Percentiles rank a stretch among this genome's conserved stretches.
Evolutionary conservation across 2,113 vertebrate genomes (phyloP).

Genomic region (Riparia riparia): DNA sequence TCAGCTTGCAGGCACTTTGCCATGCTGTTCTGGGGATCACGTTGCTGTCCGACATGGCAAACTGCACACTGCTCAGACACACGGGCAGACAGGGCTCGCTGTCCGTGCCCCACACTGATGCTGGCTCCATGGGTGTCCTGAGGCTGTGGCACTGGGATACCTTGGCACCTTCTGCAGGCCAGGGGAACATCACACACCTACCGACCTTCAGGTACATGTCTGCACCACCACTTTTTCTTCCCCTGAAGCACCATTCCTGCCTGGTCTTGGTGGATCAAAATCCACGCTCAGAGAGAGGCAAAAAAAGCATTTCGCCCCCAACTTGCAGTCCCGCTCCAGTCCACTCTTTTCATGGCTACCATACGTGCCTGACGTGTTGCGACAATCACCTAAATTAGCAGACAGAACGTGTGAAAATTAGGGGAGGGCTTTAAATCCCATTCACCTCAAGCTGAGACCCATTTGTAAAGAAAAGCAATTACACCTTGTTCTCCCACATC

Average conservation of each 20-base stretch:
- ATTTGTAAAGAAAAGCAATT: neutral
- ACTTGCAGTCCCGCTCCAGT: neutral
- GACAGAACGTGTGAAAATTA: neutral
- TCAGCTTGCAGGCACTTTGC: neutral
- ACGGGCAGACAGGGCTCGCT: neutral
- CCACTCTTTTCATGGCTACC: neutral
- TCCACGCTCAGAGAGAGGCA: neutral
- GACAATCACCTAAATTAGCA: neutral
- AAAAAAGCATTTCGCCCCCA: neutral
- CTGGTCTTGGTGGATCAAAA: neutral
- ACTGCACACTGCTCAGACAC: neutral
- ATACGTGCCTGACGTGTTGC: neutral
- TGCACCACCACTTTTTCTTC: neutral
- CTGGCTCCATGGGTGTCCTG: accelerated
- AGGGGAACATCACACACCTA: accelerated
- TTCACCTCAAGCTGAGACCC: neutral
- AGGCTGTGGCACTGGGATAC: neutral
- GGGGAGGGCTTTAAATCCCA: neutral
- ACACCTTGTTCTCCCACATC: neutral
- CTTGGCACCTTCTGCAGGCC: accelerated
- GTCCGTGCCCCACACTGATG: accelerated
- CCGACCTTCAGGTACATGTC: accelerated
- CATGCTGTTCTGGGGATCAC: accelerated
- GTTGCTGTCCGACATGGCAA: neutral
- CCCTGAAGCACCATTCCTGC: neutral